Evolutionary conservation across 2,113 vertebrate species (phyloP).

Genomic region (Cololabis saira): DNA sequence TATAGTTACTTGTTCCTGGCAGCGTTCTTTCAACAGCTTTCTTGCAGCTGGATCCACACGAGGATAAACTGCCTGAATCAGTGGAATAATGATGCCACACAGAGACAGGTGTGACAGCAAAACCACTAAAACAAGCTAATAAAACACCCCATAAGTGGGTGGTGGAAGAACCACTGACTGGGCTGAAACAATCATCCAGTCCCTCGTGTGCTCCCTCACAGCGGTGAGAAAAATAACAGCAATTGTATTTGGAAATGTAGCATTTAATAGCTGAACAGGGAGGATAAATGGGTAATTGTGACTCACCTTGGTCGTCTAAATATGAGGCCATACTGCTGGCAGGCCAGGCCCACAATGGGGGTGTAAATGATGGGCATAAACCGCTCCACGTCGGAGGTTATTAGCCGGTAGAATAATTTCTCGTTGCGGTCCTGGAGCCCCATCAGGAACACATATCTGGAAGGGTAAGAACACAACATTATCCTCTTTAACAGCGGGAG

Average conservation of each 20-base stretch:
- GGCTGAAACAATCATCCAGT: neutral
- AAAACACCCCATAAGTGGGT: slow-evolving; percentile 19
- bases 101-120: neutral
- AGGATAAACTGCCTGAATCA: slow-evolving; percentile 7
- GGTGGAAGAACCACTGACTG: neutral
- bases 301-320: slow-evolving; percentile 94
- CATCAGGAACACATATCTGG: slow-evolving; percentile 96
- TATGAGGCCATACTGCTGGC: slow-evolving; percentile 92
- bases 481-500: slow-evolving; percentile 48
- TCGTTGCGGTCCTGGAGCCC: slow-evolving; percentile 95
- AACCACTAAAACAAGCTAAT: slow-evolving; percentile 4
- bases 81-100: slow-evolving; percentile 22
- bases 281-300: neutral
- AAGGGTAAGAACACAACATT: slow-evolving; percentile 28
- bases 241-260: no score
- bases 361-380: slow-evolving; percentile 99
- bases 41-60: neutral
- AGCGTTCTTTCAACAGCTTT: neutral
- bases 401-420: slow-evolving; percentile 94
- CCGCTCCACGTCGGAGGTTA: slow-evolving; percentile 89
- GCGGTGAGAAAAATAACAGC: no score
- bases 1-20: neutral
- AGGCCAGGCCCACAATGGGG: slow-evolving; percentile 94
- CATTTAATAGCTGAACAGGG: no score
- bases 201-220: no score